Conservation (phyloP, 2,888 invertebrate genomes). For the Drosophila macrothrix region DNA sequence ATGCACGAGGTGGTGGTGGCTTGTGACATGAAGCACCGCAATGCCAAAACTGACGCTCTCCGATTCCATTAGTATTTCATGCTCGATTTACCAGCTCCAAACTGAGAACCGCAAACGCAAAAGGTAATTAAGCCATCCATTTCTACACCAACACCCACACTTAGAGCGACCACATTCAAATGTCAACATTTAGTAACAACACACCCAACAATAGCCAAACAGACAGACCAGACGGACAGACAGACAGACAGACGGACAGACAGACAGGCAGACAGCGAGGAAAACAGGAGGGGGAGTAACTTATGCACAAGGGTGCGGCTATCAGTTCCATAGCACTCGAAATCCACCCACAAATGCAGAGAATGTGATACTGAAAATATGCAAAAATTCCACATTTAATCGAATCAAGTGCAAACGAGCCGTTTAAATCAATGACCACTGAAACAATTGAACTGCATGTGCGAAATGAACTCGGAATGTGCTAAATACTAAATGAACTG, state of each 20-base stretch:
- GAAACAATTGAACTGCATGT: not conserved
- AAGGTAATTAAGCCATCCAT: conserved; percentile 42
- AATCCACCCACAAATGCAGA: not conserved
- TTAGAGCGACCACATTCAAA: conserved; percentile 31
- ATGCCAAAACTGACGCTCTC: conserved; percentile 7
- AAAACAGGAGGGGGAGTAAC: not conserved
- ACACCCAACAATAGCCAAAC: not conserved
- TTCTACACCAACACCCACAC: not conserved
- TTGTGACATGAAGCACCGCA: conserved; percentile 20
- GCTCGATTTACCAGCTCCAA: conserved; percentile 40
- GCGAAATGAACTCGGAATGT: conserved; percentile 12
- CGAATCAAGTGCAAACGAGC: conserved; percentile 36
- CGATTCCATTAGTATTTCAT: conserved; percentile 55
- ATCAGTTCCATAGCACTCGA: not conserved
- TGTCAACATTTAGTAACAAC: conserved; percentile 38
- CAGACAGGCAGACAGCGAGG: not conserved
- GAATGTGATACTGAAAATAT: conserved; percentile 3
- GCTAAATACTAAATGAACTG: conserved; percentile 23
- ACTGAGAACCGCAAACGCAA: conserved; percentile 27
- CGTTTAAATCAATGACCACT: conserved; percentile 10
- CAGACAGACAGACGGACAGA: not conserved
- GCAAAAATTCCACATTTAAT: conserved; percentile 23
- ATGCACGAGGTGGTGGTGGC: conserved; percentile 31
- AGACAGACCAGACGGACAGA: not conserved
- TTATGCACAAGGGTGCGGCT: not conserved